Evolutionary conservation across 2,888 invertebrate species (phyloP).

Genomic region (Pammene aurita): DNA sequence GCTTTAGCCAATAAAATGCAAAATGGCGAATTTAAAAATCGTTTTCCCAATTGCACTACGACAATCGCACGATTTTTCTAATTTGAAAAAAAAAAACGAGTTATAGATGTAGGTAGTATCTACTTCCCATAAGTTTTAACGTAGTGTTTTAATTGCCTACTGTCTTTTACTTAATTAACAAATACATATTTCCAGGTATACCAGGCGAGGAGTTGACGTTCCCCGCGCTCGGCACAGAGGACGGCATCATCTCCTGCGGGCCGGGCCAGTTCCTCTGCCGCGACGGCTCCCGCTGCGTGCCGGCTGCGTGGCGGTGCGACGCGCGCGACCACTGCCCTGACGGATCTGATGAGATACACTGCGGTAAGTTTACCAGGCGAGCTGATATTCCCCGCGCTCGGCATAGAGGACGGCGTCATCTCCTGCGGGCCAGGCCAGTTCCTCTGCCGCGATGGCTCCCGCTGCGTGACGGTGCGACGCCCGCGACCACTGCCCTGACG

Average conservation of each 20-base stretch:
- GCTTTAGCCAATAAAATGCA: too few relatives aligned
- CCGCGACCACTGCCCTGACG: constrained; percentile 85
- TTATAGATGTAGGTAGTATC: too few relatives aligned
- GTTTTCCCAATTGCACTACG: too few relatives aligned
- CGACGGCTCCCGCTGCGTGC: constrained; percentile 84
- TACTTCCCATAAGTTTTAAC: too few relatives aligned
- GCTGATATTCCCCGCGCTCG: neutral
- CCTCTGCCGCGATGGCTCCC: constrained; percentile 81
- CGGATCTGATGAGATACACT: constrained; percentile 85
- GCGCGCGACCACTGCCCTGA: constrained; percentile 85
- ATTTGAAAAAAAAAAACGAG: too few relatives aligned
- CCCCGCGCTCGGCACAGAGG: constrained; percentile 16
- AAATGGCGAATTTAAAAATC: too few relatives aligned
- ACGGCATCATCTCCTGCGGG: constrained; percentile 54
- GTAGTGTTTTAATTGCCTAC: too few relatives aligned
- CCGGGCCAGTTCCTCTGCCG: constrained; percentile 81
- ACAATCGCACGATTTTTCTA: too few relatives aligned
- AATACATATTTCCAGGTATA: constrained; percentile 30
- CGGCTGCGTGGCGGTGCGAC: constrained; percentile 85
- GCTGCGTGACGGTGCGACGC: constrained; percentile 86
- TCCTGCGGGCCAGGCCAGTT: constrained; percentile 74
- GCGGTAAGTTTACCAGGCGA: constrained; percentile 65
- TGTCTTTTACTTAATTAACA: neutral
- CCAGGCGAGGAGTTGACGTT: constrained; percentile 37
- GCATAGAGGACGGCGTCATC: neutral